Base-by-base conservation (phyloP, 2,113 vertebrate genomes). In the Gorsachius goisagi region DNA sequence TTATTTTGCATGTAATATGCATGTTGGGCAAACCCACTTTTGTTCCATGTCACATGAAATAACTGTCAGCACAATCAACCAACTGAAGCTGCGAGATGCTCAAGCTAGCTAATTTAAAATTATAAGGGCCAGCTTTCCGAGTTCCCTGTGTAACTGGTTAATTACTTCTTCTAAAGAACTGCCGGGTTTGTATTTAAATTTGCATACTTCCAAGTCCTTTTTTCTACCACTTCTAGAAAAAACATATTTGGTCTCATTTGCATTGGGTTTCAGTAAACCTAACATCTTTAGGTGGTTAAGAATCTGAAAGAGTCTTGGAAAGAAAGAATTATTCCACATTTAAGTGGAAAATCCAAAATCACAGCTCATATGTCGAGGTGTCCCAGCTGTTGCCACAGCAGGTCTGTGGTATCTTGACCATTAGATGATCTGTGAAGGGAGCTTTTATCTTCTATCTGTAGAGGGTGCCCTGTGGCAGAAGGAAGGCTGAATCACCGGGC, bases 401-500 rank as follows among this genome's bases (percentile, higher is more conserved):
- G 7, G 84, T 87, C 56, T 75, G 44, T 28, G 58, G 33, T 92
- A 5, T 64, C 58, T 85, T 72, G 80, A 53, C 64, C 49, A 39
- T 55, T 18, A 28, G 41, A 44, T 63, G 41, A 26, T 89, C 55
- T 78, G 44, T 41, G 64, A 84, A 66, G 50, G 60, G 56, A 84
- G 44, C 44, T 87, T 86, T 60, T 49, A 68, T 14, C 30, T 45
- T 81, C 19, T 26, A 6, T 89, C 73, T 91, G 74, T 56, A 84
- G 87, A 95, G 89, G 94, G 79, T 95, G 89, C 66, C 69, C 84
- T 74, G 87, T 49, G 74, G 84, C 64, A 94, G 60, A 78, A 80
- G 59, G 86, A 86, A 74, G 64, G 69, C 44, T 87, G 89, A 95
- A 67, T 86, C 64, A 71, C 4, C 67, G 68, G 68, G 49, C 69